Evolutionary conservation across 2,113 vertebrate genomes (phyloP), one percentile per base, ranked within the genome.

Genomic region (Lamprologus callipterus): DNA sequence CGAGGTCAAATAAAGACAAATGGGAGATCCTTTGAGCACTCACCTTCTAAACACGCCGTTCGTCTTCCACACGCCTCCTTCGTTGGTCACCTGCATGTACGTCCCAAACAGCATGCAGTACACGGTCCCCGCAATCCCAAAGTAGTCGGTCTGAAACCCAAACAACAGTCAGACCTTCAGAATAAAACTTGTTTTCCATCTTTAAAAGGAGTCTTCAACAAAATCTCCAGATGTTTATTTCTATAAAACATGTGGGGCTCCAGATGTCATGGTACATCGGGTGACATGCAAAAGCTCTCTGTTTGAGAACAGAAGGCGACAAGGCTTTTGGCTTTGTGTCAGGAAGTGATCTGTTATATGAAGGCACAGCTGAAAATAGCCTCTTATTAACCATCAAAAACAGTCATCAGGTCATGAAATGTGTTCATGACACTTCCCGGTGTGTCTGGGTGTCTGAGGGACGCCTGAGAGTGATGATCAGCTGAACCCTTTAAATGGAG

Each of bases 61-160:
- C 0, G 97, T 97, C 87, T 95, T 99, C 98, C 98, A 99, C 49
- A 97, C 21, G 0, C 97, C 98, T 0, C 94, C 93, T 16, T 98
- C 97, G 0, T 97, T 92, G 57, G 89, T 96, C 28, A 99, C 97
- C 91, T 96, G 95, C 98, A 99, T 99, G 95, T 99, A 99, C 1
- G 96, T 97, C 13, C 99, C 99, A 2, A 99, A 98, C 73, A 99
- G 95, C 97, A 99, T 95, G 92, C 98, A 99, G 96, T 98, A 95
- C 3, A 98, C 94, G 0, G 98, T 99, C n/a, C 97, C 98, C 1
- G 98, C 98, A 0, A 99, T 89, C 2, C 98, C 99, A 21, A 98
- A 99, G 91, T 97, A 98, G 91, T 99, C 99, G 1, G 98, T 96
- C 99, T 99, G 37, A 14, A 63, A 51, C 16, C 12, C 23, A 68